Conservation (phyloP, 2,797 vertebrate species). For the Gambelia wislizenii region DNA sequence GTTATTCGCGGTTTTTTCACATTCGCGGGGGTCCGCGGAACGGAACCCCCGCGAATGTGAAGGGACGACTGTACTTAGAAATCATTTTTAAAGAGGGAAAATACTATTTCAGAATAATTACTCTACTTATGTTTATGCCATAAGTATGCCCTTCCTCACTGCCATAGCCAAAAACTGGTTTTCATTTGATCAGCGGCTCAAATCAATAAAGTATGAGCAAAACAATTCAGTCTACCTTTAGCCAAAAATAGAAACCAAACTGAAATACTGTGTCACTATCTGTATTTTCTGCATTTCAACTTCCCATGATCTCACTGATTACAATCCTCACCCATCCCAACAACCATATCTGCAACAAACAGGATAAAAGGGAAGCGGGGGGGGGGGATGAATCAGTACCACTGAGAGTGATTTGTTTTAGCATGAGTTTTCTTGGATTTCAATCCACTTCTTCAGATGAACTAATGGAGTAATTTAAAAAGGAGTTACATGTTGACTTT, state of each 20-base stretch:
- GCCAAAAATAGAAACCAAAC: not conserved
- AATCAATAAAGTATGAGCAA: not conserved
- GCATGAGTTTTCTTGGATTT: no score
- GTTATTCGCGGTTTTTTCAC: no score
- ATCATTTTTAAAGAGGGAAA: not conserved
- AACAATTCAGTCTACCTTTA: not conserved
- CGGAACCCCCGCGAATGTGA: no score
- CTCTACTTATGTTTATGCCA: not conserved
- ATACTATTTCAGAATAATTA: not conserved
- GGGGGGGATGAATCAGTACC: no score
- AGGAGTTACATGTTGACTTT: no score
- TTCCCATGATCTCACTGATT: not conserved
- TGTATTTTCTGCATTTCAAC: not conserved
- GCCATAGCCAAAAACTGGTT: not conserved
- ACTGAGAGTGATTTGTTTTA: no score
- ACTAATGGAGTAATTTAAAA: no score
- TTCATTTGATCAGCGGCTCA: no score
- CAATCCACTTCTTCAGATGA: no score
- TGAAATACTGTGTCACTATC: not conserved
- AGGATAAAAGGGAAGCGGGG: not conserved
- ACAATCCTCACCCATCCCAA: not conserved
- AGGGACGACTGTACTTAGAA: not conserved
- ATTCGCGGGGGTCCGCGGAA: no score
- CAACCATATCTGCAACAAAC: not conserved
- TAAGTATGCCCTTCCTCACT: not conserved